Evolutionary conservation across 2,113 vertebrate species (phyloP), one percentile per base, ranked within the genome.

Genomic region (Capreolus pygargus): DNA sequence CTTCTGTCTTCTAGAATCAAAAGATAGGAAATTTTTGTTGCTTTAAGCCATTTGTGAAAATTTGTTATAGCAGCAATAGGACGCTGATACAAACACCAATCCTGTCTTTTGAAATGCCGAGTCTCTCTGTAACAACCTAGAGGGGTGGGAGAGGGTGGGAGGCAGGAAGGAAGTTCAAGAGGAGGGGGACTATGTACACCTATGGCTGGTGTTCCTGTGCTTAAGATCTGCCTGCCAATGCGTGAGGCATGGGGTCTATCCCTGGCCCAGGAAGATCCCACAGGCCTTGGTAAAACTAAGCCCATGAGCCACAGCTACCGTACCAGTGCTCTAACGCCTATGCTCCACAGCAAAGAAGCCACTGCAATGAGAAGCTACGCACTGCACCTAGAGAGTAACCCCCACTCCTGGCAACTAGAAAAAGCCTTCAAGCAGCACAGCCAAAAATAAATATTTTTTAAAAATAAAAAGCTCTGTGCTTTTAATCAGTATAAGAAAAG

Each of bases 401-500:
- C 36, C 23, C 23, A 14, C 23, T 76, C 39, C 39, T 27, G 70
- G 36, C 6, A 76, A 27, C 21, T 39, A 76, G 70, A 14, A 6
- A 74, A 76, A 14, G 39, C 36, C 39, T 39, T 43, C 39, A 27
- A 14, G 70, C 70, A 15, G 70, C 70, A 27, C 23, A 43, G 39
- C 23, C 39, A 27, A 43, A 43, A 15, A 43, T 15, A 76, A 76
- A 15, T 74, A 7, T 27, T 43, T 39, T 70, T 70, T 13, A 3
- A 14, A 76, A 43, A 43, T 43, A 92, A 96, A 70, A 64, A 90
- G 14, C 14, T 82, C 33, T 85, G 39, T 57, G 15, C 8, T 92
- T 92, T 96, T 94, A 76, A 27, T 43, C 39, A 43, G 39, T 78
- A 30, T 33, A 74, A 92, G 14, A 84, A 95, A 92, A 19, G 57